These are phyloP conservation scores for Punctoribates punctum DNA, from an alignment of 2,888 invertebrate species.

Conservation along the genomic window DNA sequence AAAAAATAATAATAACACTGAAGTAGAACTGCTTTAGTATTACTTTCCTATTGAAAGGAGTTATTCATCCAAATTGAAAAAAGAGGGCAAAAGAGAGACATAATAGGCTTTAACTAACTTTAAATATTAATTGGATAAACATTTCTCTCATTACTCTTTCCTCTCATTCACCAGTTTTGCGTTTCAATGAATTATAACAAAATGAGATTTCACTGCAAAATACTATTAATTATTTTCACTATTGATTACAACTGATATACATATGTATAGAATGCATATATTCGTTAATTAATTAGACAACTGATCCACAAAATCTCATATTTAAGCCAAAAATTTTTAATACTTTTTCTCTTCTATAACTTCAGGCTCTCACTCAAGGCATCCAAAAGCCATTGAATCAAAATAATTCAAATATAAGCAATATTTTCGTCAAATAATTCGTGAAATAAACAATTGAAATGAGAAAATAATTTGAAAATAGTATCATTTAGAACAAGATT, in stretches of 20 bases:
- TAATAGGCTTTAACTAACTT: slow-evolving; percentile 38
- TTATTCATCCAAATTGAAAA: slow-evolving; percentile 35
- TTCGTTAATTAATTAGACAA: background rate
- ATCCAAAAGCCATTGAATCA: background rate
- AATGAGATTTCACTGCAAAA: background rate
- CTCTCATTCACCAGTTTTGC: background rate
- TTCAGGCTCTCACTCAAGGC: no score
- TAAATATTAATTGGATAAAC: slow-evolving; percentile 37
- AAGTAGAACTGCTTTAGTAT: background rate
- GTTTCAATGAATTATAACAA: background rate
- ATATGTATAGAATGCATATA: background rate
- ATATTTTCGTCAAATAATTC: background rate
- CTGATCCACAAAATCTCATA: background rate
- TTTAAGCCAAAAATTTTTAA: no score
- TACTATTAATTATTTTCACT: slow-evolving; percentile 17
- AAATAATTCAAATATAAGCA: background rate
- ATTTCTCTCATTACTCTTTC: slow-evolving; percentile 26
- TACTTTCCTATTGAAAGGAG: slow-evolving; percentile 3
- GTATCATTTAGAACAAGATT: background rate
- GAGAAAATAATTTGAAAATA: background rate
- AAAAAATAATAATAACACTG: slow-evolving; percentile 25
- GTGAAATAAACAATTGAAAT: slow-evolving; percentile 14
- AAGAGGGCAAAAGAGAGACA: background rate
- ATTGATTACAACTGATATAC: slow-evolving; percentile 12
- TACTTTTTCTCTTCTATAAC: no score